Evolutionary conservation across 2,113 vertebrate species (phyloP).

Genomic region (Tretioscincus oriximinensis): DNA sequence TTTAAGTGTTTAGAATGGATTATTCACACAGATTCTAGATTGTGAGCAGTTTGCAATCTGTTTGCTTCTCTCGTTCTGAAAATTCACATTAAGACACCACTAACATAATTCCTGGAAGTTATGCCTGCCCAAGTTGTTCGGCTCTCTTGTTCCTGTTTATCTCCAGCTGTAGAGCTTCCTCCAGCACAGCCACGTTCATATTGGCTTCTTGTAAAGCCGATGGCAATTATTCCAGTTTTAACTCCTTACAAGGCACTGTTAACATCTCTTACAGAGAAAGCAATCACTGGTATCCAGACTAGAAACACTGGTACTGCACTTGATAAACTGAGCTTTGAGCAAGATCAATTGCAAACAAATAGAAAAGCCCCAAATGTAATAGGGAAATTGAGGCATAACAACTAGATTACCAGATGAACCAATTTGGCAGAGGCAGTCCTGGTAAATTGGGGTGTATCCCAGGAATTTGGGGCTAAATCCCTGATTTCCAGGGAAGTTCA

Average conservation of each 20-base stretch:
- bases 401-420: no score
- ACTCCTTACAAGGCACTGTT: not conserved
- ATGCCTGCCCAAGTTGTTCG: not conserved
- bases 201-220: no score
- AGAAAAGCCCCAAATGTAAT: no score
- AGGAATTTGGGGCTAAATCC: no score
- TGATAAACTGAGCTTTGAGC: not conserved
- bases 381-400: no score
- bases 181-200: no score
- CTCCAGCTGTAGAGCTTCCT: not conserved
- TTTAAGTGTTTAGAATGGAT: not conserved
- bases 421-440: no score
- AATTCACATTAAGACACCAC: no score
- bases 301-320: not conserved
- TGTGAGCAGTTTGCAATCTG: not conserved
- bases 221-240: not conserved
- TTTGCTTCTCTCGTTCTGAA: not conserved
- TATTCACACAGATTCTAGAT: not conserved
- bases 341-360: no score
- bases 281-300: no score
- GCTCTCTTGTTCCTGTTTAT: not conserved
- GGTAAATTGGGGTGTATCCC: no score
- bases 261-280: not conserved
- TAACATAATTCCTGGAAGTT: not conserved
- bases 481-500: no score